Conservation (phyloP, 1,140 invertebrate species). For the Acromyrmex echinatior region DNA sequence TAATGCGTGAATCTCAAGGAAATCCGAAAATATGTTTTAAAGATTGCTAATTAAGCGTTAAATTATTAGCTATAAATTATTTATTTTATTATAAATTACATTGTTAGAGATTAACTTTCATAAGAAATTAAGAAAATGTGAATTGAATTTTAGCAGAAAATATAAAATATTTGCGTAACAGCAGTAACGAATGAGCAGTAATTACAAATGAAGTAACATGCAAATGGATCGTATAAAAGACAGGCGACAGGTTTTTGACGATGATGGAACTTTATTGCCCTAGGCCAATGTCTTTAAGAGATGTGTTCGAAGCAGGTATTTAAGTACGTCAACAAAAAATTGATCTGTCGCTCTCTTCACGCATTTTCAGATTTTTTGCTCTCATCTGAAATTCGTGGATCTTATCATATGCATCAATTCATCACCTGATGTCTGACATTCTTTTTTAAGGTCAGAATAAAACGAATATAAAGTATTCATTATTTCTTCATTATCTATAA, state of each 20-base stretch:
- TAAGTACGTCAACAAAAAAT: slow-evolving; percentile 50
- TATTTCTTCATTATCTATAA: background rate
- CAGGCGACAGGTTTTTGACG: slow-evolving; percentile 2
- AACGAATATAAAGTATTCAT: background rate
- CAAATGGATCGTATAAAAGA: slow-evolving; percentile 8
- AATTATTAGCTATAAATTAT: slow-evolving; percentile 10
- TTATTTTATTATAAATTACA: slow-evolving; percentile 9
- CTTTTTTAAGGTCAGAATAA: slow-evolving; percentile 6
- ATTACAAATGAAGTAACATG: slow-evolving; percentile 7
- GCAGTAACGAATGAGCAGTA: background rate
- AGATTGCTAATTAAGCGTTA: background rate
- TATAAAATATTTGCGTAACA: background rate
- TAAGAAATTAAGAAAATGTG: background rate
- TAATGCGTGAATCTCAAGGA: background rate
- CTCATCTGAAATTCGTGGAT: slow-evolving; percentile 3
- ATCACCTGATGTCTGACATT: slow-evolving; percentile 31
- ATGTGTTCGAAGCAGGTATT: slow-evolving; percentile 39
- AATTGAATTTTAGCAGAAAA: background rate
- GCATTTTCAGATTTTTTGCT: slow-evolving; percentile 23
- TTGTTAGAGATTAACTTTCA: background rate
- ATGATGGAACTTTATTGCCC: slow-evolving; percentile 25
- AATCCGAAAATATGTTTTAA: background rate
- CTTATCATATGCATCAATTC: slow-evolving; percentile 34
- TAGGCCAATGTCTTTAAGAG: slow-evolving; percentile 9
- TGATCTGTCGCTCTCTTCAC: slow-evolving; percentile 43